Base-by-base conservation (phyloP, 2,888 invertebrate species). In the Lampropteryx suffumata region DNA sequence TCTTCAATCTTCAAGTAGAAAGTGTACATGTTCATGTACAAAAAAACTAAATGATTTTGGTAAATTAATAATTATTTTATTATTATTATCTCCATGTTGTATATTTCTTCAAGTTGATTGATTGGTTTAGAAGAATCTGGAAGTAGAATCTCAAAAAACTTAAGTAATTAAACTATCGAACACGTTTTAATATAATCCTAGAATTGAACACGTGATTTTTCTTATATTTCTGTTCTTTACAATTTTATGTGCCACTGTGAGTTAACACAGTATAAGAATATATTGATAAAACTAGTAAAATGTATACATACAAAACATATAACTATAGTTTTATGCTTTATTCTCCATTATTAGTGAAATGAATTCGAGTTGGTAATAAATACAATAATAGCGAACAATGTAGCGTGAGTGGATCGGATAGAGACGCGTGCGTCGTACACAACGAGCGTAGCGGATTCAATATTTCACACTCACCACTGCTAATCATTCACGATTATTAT, bases 381-480 rank as follows among this genome's bases (percentile, higher is more conserved):
- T 59, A 62, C 41, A 53, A 64, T 65, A 66, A 66, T 62, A 62
- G 48, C 49, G 59, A 67, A 67, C 63, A 69, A 59, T 62, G 58
- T 69, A 67, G 69, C 67, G 66, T 70, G 69, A 75, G 69, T 71
- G 67, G 59, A 73, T 67, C 71, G 59, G 73, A 73, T 63, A 59
- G 57, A 62, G 73, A 78, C 83, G 81, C 82, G 84, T 82, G 84
- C 78, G 69, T 61, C 65, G 61, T 34, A 33, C 30, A 65, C 67
- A 73, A 72, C 73, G 67, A 79, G 75, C 86, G 84, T 84, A 63
- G 64, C 84, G 59, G 76, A 88, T 87, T 58, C 78, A 70, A 88
- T 88, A 80, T 76, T 81, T 80, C 83, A 88, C 89, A 87, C 76
- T 79, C 71, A 73, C 82, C 79, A 80, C 78, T 67, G 66, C 76